phyloP scores from a whole-genome alignment of 2,888 invertebrate species.

The Dasypolia templi region DNA sequence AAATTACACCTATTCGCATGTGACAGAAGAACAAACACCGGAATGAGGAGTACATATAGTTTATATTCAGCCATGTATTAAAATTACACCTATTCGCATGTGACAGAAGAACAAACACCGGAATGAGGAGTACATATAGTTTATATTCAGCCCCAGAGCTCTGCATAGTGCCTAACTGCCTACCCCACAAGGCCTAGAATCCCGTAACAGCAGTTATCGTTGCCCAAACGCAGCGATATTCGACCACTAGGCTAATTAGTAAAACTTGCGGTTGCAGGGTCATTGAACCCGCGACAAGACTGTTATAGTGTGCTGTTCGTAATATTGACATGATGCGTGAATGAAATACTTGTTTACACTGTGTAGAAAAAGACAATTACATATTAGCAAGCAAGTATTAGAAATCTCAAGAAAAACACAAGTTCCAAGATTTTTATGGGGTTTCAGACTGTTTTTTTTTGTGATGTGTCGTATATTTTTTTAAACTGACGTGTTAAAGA shows the following conservation, averaged over 20 bases:
- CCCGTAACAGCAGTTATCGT: constrained; percentile 50
- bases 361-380: neutral
- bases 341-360: neutral
- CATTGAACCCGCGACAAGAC: constrained; percentile 50
- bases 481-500: no score
- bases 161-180: no score
- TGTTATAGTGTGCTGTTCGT: constrained; percentile 8
- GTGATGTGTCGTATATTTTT: no score
- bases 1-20: no score
- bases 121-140: neutral
- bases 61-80: constrained; percentile 46
- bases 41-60: neutral
- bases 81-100: no score
- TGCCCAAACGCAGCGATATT: constrained; percentile 53
- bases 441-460: no score
- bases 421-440: no score
- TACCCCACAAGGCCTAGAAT: constrained; percentile 48
- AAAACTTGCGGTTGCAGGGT: constrained; percentile 53
- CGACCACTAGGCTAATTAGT: constrained; percentile 58
- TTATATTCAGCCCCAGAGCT: constrained; percentile 34
- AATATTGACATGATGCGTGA: constrained; percentile 23
- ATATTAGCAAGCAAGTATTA: no score
- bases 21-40: neutral
- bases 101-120: neutral
- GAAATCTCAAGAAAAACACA: no score